Conservation (phyloP, 1,140 invertebrate species). For the Polypedilum vanderplanki region DNA sequence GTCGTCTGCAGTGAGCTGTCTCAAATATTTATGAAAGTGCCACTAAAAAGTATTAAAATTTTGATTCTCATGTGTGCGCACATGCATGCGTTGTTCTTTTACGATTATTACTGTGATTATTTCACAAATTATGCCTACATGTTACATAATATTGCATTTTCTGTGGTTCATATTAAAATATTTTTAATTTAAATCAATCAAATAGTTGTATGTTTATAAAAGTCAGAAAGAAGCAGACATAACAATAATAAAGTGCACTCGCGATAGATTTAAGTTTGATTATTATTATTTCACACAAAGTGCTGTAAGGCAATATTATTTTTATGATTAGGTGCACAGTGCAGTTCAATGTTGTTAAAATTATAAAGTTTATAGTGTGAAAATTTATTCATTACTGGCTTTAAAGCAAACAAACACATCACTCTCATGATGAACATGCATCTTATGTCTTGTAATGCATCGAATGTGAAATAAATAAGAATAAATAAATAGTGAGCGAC, state of each 20-base stretch:
- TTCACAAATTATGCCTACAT: slow-evolving; percentile 15
- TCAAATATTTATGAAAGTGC: background rate
- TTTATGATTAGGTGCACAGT: slow-evolving; percentile 4
- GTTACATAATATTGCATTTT: slow-evolving; percentile 2
- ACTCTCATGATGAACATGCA: slow-evolving; percentile 20
- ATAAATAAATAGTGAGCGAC: slow-evolving; percentile 22
- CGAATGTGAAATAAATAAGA: background rate
- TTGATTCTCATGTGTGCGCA: slow-evolving; percentile 14
- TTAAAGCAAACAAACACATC: background rate
- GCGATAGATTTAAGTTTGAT: background rate
- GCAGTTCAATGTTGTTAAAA: background rate
- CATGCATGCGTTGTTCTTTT: slow-evolving; percentile 19
- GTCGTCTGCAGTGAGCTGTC: background rate
- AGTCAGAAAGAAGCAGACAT: background rate
- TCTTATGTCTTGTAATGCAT: background rate
- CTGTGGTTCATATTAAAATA: too few species aligned
- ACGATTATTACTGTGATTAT: slow-evolving; percentile 27
- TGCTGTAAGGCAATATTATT: background rate
- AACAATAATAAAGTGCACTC: slow-evolving; percentile 9
- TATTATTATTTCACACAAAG: background rate
- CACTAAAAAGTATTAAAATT: slow-evolving; percentile 16
- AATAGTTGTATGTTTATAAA: background rate
- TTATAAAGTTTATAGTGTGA: slow-evolving; percentile 11
- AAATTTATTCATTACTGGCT: slow-evolving; percentile 12
- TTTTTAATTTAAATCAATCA: too few species aligned